Conservation (phyloP, 1,140 invertebrate species). For the Pseudomyrmex sp. region DNA sequence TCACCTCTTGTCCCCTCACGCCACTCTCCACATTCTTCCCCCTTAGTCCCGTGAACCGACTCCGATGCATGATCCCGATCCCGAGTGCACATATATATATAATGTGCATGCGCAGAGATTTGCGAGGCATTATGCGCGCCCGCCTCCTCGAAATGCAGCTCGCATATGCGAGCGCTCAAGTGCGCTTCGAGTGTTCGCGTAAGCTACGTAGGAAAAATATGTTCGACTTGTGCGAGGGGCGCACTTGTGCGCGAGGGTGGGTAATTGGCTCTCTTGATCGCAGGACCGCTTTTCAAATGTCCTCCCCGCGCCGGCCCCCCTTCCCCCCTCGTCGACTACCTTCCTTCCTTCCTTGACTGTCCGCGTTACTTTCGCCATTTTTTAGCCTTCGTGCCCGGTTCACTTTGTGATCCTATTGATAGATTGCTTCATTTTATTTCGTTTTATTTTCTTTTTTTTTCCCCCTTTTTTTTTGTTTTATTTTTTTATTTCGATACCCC, state of each 20-base stretch:
- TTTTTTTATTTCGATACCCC: constrained; percentile 30
- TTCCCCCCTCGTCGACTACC: not conserved
- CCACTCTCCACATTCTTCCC: not conserved
- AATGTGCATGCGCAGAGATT: constrained; percentile 56
- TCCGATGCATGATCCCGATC: constrained; percentile 56
- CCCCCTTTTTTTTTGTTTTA: no score
- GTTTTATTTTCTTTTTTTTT: no score
- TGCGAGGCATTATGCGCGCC: constrained; percentile 57
- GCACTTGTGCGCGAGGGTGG: constrained; percentile 61
- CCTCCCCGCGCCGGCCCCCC: constrained; percentile 23
- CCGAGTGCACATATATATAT: constrained; percentile 20
- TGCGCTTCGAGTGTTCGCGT: constrained; percentile 76
- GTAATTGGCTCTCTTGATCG: constrained; percentile 84
- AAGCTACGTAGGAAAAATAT: constrained; percentile 78
- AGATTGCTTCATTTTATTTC: not conserved
- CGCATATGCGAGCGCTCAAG: constrained; percentile 70
- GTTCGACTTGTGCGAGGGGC: constrained; percentile 67
- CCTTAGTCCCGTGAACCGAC: constrained; percentile 18
- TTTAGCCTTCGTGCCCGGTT: constrained; percentile 13
- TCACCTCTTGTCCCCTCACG: not conserved
- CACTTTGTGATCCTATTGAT: constrained; percentile 45
- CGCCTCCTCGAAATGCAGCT: constrained; percentile 61
- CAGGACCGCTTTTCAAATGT: constrained; percentile 75
- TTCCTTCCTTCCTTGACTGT: constrained; percentile 42
- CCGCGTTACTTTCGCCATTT: constrained; percentile 39